These are phyloP conservation scores for Carassius gibelio DNA, from an alignment of 2,113 vertebrate genomes.

Conservation along the genomic window DNA sequence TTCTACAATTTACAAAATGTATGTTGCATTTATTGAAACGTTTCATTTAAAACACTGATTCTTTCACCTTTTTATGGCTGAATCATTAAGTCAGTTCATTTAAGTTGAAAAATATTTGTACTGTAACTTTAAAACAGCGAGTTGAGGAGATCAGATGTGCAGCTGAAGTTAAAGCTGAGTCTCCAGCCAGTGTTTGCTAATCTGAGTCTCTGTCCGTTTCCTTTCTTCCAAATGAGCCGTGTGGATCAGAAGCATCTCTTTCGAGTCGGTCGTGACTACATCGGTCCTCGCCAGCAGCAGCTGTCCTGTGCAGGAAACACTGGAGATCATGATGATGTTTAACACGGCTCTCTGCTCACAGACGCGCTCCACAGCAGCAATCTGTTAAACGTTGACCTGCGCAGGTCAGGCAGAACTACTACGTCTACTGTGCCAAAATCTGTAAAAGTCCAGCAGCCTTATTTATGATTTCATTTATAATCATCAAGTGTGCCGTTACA, in stretches of 20 bases:
- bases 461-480: conserved; percentile 69
- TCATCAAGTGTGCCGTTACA: conserved; percentile 69
- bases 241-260: not conserved
- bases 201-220: not conserved
- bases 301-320: too few relatives aligned
- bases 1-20: not conserved
- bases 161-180: not conserved
- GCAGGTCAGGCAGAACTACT: conserved; percentile 58
- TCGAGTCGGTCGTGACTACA: not conserved
- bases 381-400: conserved; percentile 64
- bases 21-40: too few relatives aligned
- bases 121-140: not conserved
- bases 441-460: conserved; percentile 64
- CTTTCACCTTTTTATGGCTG: not conserved
- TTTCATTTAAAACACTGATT: not conserved
- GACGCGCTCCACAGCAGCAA: conserved; percentile 29
- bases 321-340: conserved; percentile 10
- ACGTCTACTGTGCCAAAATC: conserved; percentile 65
- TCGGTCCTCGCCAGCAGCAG: not conserved
- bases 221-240: not conserved
- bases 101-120: not conserved
- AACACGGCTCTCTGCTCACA: not conserved
- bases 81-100: conserved; percentile 21
- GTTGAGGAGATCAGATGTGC: not conserved
- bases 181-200: not conserved